Conservation (phyloP, 2,797 vertebrate species). For the Meriones psammophilus region DNA sequence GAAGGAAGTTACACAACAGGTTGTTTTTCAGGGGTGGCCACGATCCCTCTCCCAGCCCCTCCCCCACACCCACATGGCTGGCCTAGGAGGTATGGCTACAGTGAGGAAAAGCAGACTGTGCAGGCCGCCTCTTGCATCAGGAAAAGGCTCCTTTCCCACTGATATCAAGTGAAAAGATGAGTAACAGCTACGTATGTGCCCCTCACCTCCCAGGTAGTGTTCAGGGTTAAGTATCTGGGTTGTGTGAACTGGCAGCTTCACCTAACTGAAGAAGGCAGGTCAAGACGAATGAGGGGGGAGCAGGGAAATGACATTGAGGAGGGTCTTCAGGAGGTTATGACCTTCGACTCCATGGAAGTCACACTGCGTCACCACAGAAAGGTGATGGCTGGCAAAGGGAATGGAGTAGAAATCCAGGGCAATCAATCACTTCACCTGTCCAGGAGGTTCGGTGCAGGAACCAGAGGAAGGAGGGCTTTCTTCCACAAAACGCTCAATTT, state of each 20-base stretch:
- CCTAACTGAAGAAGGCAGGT: not conserved
- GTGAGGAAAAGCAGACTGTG: not conserved
- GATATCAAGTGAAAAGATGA: not conserved
- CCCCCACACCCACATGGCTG: not conserved
- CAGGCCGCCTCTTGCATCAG: not conserved
- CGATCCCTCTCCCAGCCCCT: not conserved
- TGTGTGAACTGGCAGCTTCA: not conserved
- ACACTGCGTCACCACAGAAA: not conserved
- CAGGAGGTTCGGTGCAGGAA: slow-evolving; percentile 59
- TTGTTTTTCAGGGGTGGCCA: not conserved
- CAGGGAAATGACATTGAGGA: not conserved
- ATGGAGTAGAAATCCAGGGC: not conserved
- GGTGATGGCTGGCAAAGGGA: slow-evolving; percentile 6
- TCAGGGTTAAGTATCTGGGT: not conserved
- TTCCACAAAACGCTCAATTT: slow-evolving; percentile 72
- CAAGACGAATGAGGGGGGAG: not conserved
- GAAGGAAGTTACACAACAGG: not conserved
- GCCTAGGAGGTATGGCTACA: not conserved
- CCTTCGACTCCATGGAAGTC: not conserved
- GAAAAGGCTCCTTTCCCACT: not conserved
- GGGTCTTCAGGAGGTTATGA: not conserved
- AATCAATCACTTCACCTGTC: slow-evolving; percentile 70
- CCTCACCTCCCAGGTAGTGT: not conserved
- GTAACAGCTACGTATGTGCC: not conserved
- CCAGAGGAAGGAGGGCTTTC: slow-evolving; percentile 28